Conservation (phyloP, 2,797 vertebrate genomes). For the Hydrocynus forskahlii region DNA sequence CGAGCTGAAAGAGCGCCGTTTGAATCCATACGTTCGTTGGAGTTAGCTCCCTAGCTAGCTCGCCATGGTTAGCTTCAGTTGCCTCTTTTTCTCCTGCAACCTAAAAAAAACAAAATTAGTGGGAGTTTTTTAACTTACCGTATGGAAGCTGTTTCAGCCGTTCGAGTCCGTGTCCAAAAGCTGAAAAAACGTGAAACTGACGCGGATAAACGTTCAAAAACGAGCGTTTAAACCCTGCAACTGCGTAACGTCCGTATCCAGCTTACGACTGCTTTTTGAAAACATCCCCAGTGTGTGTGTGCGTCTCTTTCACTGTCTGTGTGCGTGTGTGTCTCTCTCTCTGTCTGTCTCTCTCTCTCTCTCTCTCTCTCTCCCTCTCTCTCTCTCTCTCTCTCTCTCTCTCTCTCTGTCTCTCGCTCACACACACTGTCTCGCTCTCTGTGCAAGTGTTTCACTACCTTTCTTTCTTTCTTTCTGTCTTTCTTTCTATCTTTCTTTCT, state of each 20-base stretch:
- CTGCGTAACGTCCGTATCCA: conserved; percentile 75
- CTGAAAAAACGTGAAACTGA: conserved; percentile 31
- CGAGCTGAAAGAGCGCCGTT: neutral
- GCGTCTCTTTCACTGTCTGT: no score
- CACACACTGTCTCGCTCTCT: no score
- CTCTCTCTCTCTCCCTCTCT: no score
- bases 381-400: no score
- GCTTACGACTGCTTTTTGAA: conserved; percentile 75
- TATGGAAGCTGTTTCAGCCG: conserved; percentile 64
- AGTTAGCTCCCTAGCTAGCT: conserved; percentile 71
- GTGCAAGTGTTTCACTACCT: no score
- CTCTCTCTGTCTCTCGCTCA: no score
- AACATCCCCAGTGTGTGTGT: conserved; percentile 74
- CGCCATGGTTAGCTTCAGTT: conserved; percentile 59
- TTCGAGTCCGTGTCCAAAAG: conserved; percentile 46
- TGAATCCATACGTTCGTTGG: conserved; percentile 46
- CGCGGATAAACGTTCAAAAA: conserved; percentile 13
- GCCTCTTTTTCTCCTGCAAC: neutral
- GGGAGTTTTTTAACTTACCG: conserved; percentile 71
- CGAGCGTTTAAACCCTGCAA: conserved; percentile 72
- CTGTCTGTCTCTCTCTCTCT: no score
- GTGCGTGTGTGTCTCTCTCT: neutral
- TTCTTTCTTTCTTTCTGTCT: no score
- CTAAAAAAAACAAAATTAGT: conserved; percentile 58
- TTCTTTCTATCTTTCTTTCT: no score